These are phyloP conservation scores for Galerucella nymphaeae DNA, from an alignment of 2,888 invertebrate species.

Conservation along the genomic window DNA sequence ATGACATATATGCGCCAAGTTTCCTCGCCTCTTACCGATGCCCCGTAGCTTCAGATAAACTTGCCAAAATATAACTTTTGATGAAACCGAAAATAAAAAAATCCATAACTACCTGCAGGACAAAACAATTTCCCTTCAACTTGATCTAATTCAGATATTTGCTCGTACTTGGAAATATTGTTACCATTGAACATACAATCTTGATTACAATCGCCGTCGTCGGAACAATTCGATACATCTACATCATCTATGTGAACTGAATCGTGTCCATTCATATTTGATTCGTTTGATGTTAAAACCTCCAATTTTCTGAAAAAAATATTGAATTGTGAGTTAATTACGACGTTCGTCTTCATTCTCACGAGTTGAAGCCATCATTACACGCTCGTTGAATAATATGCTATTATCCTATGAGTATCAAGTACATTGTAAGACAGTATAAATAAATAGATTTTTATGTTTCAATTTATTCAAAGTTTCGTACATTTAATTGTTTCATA, in stretches of 20 bases:
- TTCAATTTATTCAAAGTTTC: no score
- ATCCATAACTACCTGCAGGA: constrained; percentile 1
- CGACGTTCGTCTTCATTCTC: no score
- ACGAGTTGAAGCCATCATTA: no score
- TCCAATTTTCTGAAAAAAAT: constrained; percentile 43
- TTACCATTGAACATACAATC: constrained; percentile 59
- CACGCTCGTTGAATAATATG: no score
- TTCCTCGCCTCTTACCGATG: no score
- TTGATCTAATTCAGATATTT: constrained; percentile 50
- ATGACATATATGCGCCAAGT: no score
- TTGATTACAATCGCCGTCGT: constrained; percentile 57
- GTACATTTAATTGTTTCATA: no score
- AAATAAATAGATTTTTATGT: no score
- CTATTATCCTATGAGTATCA: no score
- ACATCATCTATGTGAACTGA: constrained; percentile 26
- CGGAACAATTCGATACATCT: constrained; percentile 52
- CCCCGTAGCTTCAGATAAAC: no score
- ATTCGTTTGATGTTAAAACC: constrained; percentile 32
- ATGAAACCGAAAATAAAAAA: not conserved
- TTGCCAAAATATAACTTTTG: no score
- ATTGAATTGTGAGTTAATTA: not conserved
- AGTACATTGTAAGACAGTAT: no score
- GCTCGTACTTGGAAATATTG: constrained; percentile 48
- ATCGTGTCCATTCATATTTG: constrained; percentile 28
- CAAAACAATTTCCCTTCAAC: constrained; percentile 7